Percentiles rank a stretch among this genome's conserved stretches.
phyloP scores from a whole-genome alignment of 2,113 vertebrate species.

The Ptychochromis oligacanthus region DNA sequence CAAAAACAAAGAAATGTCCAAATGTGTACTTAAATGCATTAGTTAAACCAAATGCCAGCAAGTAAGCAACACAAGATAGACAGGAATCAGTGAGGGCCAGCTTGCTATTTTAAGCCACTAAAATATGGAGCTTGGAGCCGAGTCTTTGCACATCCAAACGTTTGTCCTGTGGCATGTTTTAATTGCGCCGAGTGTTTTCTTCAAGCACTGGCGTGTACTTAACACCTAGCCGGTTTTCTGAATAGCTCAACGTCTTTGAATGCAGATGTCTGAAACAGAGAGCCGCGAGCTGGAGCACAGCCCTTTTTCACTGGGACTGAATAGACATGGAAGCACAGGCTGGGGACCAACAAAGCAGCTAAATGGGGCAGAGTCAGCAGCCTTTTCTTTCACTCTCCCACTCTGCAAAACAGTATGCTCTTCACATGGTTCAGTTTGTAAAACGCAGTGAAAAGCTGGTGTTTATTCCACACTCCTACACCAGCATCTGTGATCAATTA shows the following conservation, averaged over 20 bases:
- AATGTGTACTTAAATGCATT: neutral
- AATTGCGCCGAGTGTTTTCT: slow-evolving; percentile 24
- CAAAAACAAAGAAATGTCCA: neutral
- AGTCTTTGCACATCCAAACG: neutral
- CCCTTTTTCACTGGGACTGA: slow-evolving; percentile 53
- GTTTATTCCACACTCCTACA: neutral
- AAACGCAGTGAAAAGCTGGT: neutral
- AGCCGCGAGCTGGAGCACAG: slow-evolving; percentile 37
- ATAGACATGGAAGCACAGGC: slow-evolving; percentile 48
- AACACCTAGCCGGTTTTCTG: slow-evolving; percentile 41
- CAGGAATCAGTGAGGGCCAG: neutral
- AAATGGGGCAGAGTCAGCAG: slow-evolving; percentile 55
- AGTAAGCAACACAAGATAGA: neutral
- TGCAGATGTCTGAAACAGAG: slow-evolving; percentile 61
- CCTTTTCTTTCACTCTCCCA: slow-evolving; percentile 27
- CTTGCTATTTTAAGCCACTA: neutral
- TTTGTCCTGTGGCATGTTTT: neutral
- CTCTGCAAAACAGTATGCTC: slow-evolving; percentile 1
- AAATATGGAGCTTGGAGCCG: too few relatives aligned
- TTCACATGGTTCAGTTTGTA: neutral
- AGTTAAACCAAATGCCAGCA: neutral
- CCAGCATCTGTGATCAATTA: slow-evolving; percentile 35
- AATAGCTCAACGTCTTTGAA: slow-evolving; percentile 70
- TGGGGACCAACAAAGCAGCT: slow-evolving; percentile 51
- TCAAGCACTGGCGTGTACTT: slow-evolving; percentile 42